These are phyloP conservation scores for Sesamia inferens DNA, from an alignment of 2,888 invertebrate species.

Conservation along the genomic window DNA sequence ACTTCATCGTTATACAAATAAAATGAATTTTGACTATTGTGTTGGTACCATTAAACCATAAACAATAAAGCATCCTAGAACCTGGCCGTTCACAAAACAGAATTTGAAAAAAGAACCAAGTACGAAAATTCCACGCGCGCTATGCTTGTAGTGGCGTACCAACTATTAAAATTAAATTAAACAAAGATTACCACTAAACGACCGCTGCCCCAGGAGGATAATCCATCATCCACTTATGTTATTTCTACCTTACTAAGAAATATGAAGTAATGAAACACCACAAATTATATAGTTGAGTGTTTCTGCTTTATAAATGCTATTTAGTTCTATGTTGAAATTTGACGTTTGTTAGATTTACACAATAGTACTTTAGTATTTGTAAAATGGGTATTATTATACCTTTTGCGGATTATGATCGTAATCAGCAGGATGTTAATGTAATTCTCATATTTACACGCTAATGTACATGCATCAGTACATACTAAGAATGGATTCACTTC, in stretches of 20 bases:
- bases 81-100: slow-evolving; percentile 6
- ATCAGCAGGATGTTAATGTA: slow-evolving; percentile 46
- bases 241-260: slow-evolving; percentile 73
- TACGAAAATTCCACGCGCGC: slow-evolving; percentile 61
- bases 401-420: slow-evolving; percentile 47
- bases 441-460: slow-evolving; percentile 47
- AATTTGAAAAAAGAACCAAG: slow-evolving; percentile 28
- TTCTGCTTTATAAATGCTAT: slow-evolving; percentile 68
- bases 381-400: slow-evolving; percentile 53
- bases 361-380: slow-evolving; percentile 48
- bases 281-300: slow-evolving; percentile 72
- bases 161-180: slow-evolving; percentile 86
- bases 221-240: slow-evolving; percentile 79
- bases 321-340: slow-evolving; percentile 63
- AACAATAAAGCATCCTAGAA: background rate
- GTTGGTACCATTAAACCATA: slow-evolving; percentile 7
- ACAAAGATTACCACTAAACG: slow-evolving; percentile 82
- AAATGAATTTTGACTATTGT: background rate
- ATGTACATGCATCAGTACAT: slow-evolving; percentile 18
- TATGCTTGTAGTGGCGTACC: slow-evolving; percentile 71
- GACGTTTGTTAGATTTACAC: slow-evolving; percentile 64
- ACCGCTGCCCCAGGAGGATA: slow-evolving; percentile 66
- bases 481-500: slow-evolving; percentile 29
- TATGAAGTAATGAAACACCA: slow-evolving; percentile 81
- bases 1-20: no score